phyloP scores from a whole-genome alignment of 1,140 invertebrate genomes.

The Brachionus paranguensis region DNA sequence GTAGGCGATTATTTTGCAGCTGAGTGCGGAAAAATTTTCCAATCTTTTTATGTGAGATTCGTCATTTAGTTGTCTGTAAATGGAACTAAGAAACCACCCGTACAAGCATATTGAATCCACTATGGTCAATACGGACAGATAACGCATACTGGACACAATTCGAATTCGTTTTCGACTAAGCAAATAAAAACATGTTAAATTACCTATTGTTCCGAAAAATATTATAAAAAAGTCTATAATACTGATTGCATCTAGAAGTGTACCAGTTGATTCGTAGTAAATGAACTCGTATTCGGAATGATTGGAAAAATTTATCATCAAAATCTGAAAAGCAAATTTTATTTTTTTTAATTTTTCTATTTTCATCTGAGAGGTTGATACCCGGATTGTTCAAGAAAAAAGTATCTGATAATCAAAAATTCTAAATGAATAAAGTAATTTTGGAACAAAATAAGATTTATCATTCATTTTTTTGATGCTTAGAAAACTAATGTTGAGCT shows the following conservation, averaged over 20 bases:
- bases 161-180: neutral
- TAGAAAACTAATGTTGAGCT: neutral
- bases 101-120: neutral
- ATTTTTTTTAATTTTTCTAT: neutral
- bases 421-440: neutral
- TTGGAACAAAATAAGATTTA: neutral
- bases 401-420: neutral
- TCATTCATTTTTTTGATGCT: neutral
- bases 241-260: neutral
- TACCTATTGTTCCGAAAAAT: conserved; percentile 20
- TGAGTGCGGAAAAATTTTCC: conserved; percentile 9
- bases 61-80: conserved; percentile 23
- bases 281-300: neutral
- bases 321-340: neutral
- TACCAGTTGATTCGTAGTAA: neutral
- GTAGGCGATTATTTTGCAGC: conserved; percentile 14
- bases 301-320: neutral
- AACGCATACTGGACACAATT: conserved; percentile 16
- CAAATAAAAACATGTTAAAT: conserved; percentile 23
- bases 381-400: neutral
- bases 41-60: conserved; percentile 3
- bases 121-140: neutral
- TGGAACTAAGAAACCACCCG: conserved; percentile 24
- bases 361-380: neutral
- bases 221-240: conserved; percentile 27